phyloP scores from a whole-genome alignment of 2,113 vertebrate genomes.

The Hassar affinis region DNA sequence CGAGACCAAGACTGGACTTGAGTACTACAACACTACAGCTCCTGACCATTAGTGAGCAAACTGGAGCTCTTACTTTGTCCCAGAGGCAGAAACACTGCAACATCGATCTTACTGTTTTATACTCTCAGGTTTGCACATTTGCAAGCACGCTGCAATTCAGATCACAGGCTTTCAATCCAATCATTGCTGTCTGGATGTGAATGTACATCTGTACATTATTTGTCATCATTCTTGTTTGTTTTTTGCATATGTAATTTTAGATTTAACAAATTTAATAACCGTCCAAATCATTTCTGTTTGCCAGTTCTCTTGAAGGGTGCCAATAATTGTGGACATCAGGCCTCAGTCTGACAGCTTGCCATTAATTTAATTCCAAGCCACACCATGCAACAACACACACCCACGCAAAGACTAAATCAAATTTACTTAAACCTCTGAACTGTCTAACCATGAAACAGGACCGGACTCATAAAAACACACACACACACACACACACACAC shows the following conservation, averaged over 20 bases:
- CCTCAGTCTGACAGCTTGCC: neutral
- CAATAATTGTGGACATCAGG: neutral
- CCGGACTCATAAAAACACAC: conserved; percentile 7
- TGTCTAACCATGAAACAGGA: conserved; percentile 10
- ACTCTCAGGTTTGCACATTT: neutral
- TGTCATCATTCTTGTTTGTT: neutral
- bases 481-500: neutral
- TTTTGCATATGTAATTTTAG: neutral
- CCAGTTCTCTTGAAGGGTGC: no score
- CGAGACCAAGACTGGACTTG: no score
- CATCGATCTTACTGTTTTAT: neutral
- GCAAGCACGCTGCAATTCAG: neutral
- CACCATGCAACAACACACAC: neutral
- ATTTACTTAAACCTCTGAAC: neutral
- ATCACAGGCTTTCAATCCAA: neutral
- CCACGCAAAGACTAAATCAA: neutral
- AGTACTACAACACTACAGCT: no score
- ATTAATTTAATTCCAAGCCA: neutral
- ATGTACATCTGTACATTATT: neutral
- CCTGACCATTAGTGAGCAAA: neutral
- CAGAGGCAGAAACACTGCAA: neutral
- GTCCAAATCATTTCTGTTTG: neutral
- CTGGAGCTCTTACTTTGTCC: neutral
- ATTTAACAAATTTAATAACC: neutral
- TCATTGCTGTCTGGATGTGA: neutral